A percentile compares a stretch with the other conserved stretches of the same genome.
These are phyloP conservation scores for Nycticebus coucang DNA, from an alignment of 2,113 vertebrate species.

Conservation along the genomic window DNA sequence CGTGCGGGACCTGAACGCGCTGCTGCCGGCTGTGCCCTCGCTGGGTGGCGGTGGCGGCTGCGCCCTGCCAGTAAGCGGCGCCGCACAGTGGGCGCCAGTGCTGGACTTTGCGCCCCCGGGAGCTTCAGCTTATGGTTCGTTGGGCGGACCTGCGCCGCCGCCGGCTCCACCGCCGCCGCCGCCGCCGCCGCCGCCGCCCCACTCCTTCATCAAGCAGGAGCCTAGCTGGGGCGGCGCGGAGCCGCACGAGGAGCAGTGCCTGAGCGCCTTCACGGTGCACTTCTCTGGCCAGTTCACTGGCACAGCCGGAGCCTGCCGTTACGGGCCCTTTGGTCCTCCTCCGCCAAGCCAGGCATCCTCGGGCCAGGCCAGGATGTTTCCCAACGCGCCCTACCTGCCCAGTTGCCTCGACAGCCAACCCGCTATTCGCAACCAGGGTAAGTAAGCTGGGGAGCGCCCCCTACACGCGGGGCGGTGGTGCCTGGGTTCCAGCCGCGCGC, in stretches of 20 bases:
- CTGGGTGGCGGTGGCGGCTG: constrained; percentile 90
- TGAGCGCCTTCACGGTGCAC: constrained; percentile 98
- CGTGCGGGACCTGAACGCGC: constrained; percentile 93
- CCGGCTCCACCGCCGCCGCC: constrained; percentile 85
- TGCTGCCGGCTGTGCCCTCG: constrained; percentile 91
- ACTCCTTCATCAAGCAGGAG: constrained; percentile 98
- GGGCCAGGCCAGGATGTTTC: constrained; percentile 93
- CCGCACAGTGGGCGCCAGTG: constrained; percentile 95
- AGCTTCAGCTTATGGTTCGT: constrained; percentile 87
- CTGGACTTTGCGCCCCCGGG: constrained; percentile 93
- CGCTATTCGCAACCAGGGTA: constrained; percentile 93
- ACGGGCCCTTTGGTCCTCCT: constrained; percentile 91
- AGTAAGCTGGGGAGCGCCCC: constrained; percentile 73
- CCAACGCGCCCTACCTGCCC: constrained; percentile 92
- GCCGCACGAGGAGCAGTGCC: constrained; percentile 94
- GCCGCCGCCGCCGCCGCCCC: constrained; percentile 91
- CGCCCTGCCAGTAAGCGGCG: constrained; percentile 90
- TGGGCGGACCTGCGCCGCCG: constrained; percentile 80
- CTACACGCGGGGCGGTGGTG: neutral
- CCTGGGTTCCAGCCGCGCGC: neutral
- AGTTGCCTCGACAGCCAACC: constrained; percentile 93
- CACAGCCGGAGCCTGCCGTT: constrained; percentile 93
- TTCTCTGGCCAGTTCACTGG: constrained; percentile 97
- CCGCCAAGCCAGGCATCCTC: constrained; percentile 85
- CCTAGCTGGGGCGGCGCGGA: constrained; percentile 93